phyloP scores from a whole-genome alignment of 37 sponge, comb jelly and placozoan genomes.

The Amphimedon queenslandica region DNA sequence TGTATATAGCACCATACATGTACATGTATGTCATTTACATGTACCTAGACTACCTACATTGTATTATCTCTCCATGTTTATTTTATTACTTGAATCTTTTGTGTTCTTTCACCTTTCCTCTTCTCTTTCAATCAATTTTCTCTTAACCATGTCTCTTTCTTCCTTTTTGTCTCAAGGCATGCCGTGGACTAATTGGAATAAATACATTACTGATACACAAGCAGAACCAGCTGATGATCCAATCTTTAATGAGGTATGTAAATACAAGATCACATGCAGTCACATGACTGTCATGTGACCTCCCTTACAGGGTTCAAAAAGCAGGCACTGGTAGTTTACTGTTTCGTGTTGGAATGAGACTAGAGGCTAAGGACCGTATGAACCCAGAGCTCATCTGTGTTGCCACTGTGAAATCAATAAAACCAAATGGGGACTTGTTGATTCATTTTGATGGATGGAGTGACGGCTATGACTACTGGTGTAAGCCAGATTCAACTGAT shows the following conservation, averaged over 20 bases:
- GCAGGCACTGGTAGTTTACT: conserved; percentile 40
- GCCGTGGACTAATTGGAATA: conserved; percentile 35
- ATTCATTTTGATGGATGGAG: conserved; percentile 93
- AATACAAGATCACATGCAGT: no score
- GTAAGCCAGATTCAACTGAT: conserved; percentile 36
- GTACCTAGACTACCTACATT: no score
- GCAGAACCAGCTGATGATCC: conserved; percentile 36
- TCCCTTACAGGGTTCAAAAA: conserved; percentile 53
- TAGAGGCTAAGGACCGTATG: conserved; percentile 73
- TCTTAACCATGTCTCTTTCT: no score
- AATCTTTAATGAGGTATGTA: conserved; percentile 49
- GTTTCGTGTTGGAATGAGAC: conserved; percentile 48
- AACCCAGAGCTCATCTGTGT: conserved; percentile 65
- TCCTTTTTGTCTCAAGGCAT: conserved; percentile 4
- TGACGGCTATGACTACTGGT: conserved; percentile 65
- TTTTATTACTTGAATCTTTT: no score
- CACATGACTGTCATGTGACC: no score
- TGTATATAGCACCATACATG: conserved; percentile 15
- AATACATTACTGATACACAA: conserved; percentile 27
- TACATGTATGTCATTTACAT: no score
- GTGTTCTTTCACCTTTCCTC: no score
- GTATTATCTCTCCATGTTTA: no score
- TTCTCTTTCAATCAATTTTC: no score
- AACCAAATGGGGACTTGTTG: conserved; percentile 34
- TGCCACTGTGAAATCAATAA: conserved; percentile 53